Evolutionary conservation across 1,140 invertebrate genomes (phyloP), one percentile per base, ranked within the genome.

Genomic region (Sminthurides bifidus): DNA sequence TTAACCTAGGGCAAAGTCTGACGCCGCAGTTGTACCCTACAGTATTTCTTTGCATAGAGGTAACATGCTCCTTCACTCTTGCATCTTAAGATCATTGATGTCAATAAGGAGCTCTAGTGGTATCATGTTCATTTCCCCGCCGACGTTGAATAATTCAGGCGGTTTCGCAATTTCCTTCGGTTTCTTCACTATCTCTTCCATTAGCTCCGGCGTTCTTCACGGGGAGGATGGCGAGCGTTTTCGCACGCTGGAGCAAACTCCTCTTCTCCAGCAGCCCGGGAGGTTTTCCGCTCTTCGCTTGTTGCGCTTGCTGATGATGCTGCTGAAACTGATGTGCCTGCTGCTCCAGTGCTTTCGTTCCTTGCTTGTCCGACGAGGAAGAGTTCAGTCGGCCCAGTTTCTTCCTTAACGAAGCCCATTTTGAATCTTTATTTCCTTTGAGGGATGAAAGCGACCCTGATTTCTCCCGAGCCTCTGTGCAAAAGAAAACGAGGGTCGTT

Each of bases 121-220:
- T 38, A 65, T 65, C 41, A 65, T 43, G 31, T 65, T 61, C 59
- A 65, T 65, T 56, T 65, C 63, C 29, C 63, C 63, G 31, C 63
- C 63, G 0, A 65, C 63, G 21, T 56, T 56, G 26, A 57, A 61
- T 15, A 61, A 41, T 52, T 61, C 60, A 21, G 60, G 60, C 19
- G 60, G 60, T 30, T 56, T 35, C 6, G 21, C n/a, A 6, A 58
- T 40, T 38, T 55, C 52, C 33, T 59, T 62, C n/a, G 41, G 33
- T 50, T 51, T 54, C 19, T 52, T 52, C 6, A 24, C 30, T 14
- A 43, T 30, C 21, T 58, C 56, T 37, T 50, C 53, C 31, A n/a
- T 59, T 59, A 2, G 29, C 17, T 14, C 44, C 33, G 2, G 56
- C 52, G 44, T n/a, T n/a, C n/a, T 49, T 52, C 17, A 61, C 55